These are phyloP conservation scores for Lutraria rhynchaena DNA, from an alignment of 1,140 invertebrate species.

Conservation along the genomic window DNA sequence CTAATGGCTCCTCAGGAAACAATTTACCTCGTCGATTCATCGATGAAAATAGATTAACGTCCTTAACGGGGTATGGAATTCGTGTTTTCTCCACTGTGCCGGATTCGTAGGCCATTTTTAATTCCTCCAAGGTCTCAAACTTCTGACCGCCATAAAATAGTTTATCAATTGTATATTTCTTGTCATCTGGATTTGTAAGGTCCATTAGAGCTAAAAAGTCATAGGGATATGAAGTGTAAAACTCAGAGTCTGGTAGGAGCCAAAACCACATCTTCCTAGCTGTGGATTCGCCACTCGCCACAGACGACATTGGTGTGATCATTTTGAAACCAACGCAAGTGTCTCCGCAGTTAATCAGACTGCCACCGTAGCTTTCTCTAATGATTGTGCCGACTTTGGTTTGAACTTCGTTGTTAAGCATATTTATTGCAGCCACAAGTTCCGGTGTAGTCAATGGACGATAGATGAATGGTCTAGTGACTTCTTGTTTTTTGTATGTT, in stretches of 20 bases:
- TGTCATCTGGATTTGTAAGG: constrained; percentile 30
- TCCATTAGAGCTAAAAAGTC: constrained; percentile 67
- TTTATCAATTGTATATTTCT: constrained; percentile 58
- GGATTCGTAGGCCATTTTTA: constrained; percentile 19
- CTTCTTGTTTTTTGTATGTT: constrained; percentile 17
- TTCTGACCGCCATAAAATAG: constrained; percentile 62
- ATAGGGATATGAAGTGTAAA: constrained; percentile 62
- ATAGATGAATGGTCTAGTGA: constrained; percentile 25
- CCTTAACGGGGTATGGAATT: constrained; percentile 32
- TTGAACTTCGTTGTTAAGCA: constrained; percentile 45
- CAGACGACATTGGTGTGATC: constrained; percentile 56
- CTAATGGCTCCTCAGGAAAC: constrained; percentile 51
- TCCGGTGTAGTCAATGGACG: constrained; percentile 43
- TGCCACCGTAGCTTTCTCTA: constrained; percentile 44
- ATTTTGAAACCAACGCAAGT: constrained; percentile 56
- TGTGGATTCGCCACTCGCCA: constrained; percentile 25
- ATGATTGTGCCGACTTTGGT: constrained; percentile 39
- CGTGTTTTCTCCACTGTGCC: constrained; percentile 37
- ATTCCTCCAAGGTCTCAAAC: constrained; percentile 50
- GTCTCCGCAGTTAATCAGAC: constrained; percentile 61
- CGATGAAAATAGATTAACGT: constrained; percentile 43
- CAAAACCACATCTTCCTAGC: constrained; percentile 67
- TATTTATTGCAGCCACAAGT: constrained; percentile 39
- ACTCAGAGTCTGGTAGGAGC: constrained; percentile 55
- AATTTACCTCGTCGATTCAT: constrained; percentile 30